These are phyloP conservation scores for Apostichopus leukothele DNA, from an alignment of 53 echinoderm and acorn worm genomes.

Conservation along the genomic window DNA sequence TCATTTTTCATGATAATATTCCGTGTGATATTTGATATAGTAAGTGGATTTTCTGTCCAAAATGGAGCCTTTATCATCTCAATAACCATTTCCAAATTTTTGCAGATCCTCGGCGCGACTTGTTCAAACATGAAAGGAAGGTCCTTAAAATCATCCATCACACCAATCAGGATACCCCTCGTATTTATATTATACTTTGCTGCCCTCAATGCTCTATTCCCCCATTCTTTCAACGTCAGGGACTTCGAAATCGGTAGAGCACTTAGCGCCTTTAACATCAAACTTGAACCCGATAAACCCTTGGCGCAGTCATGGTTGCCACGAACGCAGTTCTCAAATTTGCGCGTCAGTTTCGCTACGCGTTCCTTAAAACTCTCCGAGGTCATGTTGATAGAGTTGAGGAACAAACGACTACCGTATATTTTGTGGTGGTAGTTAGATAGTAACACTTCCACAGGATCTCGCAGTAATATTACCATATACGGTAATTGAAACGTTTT, in stretches of 20 bases:
- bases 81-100: not conserved
- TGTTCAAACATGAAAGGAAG: constrained; percentile 5
- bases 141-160: not conserved
- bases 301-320: not conserved
- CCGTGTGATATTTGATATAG: no score
- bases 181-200: not conserved
- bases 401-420: not conserved
- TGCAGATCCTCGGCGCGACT: not conserved
- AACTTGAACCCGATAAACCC: not conserved
- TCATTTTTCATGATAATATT: no score
- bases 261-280: not conserved
- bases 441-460: not conserved
- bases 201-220: not conserved
- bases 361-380: not conserved
- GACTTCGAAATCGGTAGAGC: not conserved
- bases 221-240: not conserved
- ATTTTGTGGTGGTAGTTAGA: constrained; percentile 2
- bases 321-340: not conserved
- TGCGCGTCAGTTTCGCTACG: not conserved
- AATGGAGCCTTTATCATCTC: no score
- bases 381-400: not conserved
- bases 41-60: no score
- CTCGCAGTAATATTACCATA: not conserved
- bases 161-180: not conserved
- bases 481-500: not conserved